Evolutionary conservation across 92 coral and sea anemone species (phyloP), one percentile per base, ranked within the genome.

Genomic region (Porites rus): DNA sequence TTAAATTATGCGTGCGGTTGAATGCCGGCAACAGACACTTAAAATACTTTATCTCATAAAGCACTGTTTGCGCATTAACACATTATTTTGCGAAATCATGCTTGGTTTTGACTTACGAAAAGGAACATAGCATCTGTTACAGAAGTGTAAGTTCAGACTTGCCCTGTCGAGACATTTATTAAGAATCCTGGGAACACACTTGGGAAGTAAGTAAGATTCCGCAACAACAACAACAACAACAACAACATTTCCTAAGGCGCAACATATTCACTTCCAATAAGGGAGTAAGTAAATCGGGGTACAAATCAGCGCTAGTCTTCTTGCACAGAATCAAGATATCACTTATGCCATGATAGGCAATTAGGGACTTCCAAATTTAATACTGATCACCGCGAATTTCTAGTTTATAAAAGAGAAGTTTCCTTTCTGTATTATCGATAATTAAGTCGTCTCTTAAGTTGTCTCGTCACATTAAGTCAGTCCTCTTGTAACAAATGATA

Each of bases 101-200:
- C 21, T n/a, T 62, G 51, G 22, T 12, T 25, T 58, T 0, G 11
- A 1, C 11, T 18, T 16, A 24, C 21, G 67, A 54, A 20, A 17
- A 76, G 24, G 19, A 76, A 14, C 6, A 6, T 4, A 54, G 16
- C 22, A 11, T 13, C 31, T 76, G 22, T 21, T 52, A 0, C 11
- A 18, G 60, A 24, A 76, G n/a, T 16, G 80, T 76, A 61, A 76
- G 80, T 76, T 53, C 68, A 28, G 8, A 24, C 13, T 21, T 8
- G 18, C 28, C 14, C 0, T 17, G 13, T 58, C 16, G 13, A 59
- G 80, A 59, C 68, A 51, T 58, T 24, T 16, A 25, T 21, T 8
- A 58, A 58, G 80, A 25, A 25, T 25, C 38, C 69, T 24, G 24
- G 19, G 18, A 76, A 76, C 67, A 59, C 31, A 76, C 28, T 3